Evolutionary conservation across 2,888 invertebrate species (phyloP).

Genomic region (Campoletis raptor): DNA sequence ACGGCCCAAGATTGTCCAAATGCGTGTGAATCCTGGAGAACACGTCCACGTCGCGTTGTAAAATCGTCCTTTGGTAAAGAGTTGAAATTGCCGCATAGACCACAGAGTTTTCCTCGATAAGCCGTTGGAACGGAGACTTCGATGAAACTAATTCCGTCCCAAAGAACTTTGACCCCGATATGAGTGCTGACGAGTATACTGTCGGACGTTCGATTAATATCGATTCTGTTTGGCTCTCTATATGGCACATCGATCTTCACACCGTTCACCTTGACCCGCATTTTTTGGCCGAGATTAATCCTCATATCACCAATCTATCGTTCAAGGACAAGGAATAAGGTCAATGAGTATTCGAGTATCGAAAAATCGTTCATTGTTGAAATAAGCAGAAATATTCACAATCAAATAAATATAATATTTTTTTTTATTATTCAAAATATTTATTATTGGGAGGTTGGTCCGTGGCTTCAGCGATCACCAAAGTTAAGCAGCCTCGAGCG

Average conservation of each 20-base stretch:
- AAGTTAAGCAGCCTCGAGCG: no score
- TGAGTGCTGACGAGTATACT: slow-evolving; percentile 89
- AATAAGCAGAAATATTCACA: neutral
- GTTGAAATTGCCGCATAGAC: slow-evolving; percentile 98
- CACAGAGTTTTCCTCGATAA: slow-evolving; percentile 93
- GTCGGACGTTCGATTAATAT: slow-evolving; percentile 89
- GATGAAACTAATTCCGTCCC: slow-evolving; percentile 97
- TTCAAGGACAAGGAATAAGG: slow-evolving; percentile 10
- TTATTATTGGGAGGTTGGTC: neutral
- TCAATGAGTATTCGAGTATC: slow-evolving; percentile 6
- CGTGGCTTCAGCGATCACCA: no score
- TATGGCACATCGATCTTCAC: slow-evolving; percentile 91
- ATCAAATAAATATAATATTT: neutral
- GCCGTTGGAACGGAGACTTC: slow-evolving; percentile 92
- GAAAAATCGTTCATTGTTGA: neutral
- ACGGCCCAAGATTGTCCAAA: slow-evolving; percentile 97
- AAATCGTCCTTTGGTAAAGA: slow-evolving; percentile 94
- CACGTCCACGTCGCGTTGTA: slow-evolving; percentile 89
- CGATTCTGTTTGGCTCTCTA: slow-evolving; percentile 86
- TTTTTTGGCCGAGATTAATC: slow-evolving; percentile 94
- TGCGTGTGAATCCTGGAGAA: slow-evolving; percentile 88
- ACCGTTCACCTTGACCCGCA: slow-evolving; percentile 95
- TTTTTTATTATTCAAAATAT: slow-evolving; percentile 9
- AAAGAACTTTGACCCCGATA: slow-evolving; percentile 93
- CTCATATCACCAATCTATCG: slow-evolving; percentile 88